These are phyloP conservation scores for Gavia stellata DNA, from an alignment of 2,113 vertebrate species.

Conservation along the genomic window DNA sequence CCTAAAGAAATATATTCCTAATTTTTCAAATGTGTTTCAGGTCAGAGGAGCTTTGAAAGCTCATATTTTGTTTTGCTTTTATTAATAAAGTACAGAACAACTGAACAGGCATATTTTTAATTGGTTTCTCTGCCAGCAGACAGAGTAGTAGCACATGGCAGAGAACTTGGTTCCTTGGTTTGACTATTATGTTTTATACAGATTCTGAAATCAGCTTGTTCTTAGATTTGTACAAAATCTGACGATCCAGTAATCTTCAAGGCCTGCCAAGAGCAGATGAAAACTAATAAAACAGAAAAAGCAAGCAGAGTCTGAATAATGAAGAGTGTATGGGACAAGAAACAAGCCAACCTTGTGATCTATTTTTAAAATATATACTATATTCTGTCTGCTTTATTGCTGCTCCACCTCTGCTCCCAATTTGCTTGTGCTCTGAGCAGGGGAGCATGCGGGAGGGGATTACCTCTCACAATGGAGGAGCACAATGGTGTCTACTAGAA, in stretches of 20 bases:
- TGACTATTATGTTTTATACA: not conserved
- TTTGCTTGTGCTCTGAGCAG: not conserved
- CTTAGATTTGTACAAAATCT: not conserved
- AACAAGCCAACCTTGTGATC: constrained; percentile 3
- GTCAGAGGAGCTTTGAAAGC: not conserved
- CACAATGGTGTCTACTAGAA: not conserved
- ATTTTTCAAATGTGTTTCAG: constrained; percentile 15
- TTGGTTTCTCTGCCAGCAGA: not conserved
- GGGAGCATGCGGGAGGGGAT: not conserved
- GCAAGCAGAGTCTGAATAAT: not conserved
- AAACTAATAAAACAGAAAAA: not conserved
- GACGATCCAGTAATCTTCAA: not conserved
- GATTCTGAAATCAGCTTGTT: not conserved
- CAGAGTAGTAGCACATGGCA: not conserved
- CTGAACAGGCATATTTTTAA: not conserved
- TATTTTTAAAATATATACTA: constrained; percentile 3
- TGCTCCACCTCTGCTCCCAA: not conserved
- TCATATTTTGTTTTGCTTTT: not conserved
- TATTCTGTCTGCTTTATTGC: not conserved
- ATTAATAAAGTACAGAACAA: not conserved
- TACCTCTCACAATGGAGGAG: constrained; percentile 6
- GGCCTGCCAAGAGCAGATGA: not conserved
- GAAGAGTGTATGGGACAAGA: not conserved
- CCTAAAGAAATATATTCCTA: not conserved
- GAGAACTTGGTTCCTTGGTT: not conserved